Evolutionary conservation across 2,113 vertebrate genomes (phyloP), one percentile per base, ranked within the genome.

Genomic region (Perca flavescens): DNA sequence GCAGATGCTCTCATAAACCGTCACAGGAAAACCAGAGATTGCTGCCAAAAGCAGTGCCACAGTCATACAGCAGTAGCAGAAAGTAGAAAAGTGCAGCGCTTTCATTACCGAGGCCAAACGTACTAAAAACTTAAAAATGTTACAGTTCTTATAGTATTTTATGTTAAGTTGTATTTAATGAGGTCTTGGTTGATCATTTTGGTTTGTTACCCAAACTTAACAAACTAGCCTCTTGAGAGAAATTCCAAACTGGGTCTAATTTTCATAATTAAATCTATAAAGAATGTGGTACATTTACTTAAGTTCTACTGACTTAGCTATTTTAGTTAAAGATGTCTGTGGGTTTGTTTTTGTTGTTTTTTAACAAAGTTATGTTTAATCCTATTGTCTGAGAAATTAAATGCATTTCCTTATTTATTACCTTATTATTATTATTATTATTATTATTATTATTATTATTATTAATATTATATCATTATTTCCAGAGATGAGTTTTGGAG

Each of bases 1-100:
- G 31, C 79, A 80, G 68, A 83, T 84, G 72, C 53, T 74, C 79
- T 75, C 76, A 74, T 64, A 80, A 87, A 74, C n/a, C 6, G 8
- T 71, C 56, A 53, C 73, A 72, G 62, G 57, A 73, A 43, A 73
- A 74, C 47, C 21, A 14, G 16, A 58, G 63, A 57, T 65, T 71
- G 52, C 49, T 74, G 82, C 77, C 70, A 79, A 75, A 71, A 52
- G 75, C 75, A 19, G 19, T 53, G 53, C 21, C 69, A 16, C 31
- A 58, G 36, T 52, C 58, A 74, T 13, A 17, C 75, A 63, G 74
- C 54, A 43, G 40, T 2, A 40, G 2, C 10, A 43, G 40, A 63
- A 21, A 65, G 71, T 40, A 71, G 73, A 61, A 3, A 88, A 72
- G 21, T 15, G 36, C 57, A 66, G 47, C 12, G 12, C 25, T 72